A percentile compares a stretch with the other conserved stretches of the same genome.
These are phyloP conservation scores for Gambelia wislizenii DNA, from an alignment of 2,797 vertebrate species.

Conservation along the genomic window DNA sequence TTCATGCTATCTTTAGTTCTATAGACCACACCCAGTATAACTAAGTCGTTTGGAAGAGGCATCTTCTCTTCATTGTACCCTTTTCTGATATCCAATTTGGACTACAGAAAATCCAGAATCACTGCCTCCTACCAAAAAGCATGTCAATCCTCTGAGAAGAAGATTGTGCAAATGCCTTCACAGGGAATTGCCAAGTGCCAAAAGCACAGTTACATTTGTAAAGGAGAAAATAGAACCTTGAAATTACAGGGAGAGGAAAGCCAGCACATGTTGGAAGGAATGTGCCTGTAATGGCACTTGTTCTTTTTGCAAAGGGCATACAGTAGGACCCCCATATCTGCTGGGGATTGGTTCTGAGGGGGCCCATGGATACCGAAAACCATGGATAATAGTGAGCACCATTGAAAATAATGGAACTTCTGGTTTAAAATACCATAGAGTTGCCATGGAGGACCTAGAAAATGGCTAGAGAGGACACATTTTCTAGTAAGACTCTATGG, in stretches of 20 bases:
- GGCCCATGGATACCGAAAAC: no score
- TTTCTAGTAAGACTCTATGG: no score
- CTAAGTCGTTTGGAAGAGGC: neutral
- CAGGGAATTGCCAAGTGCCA: neutral
- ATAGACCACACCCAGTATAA: neutral
- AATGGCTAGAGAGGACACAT: no score
- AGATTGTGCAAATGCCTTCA: neutral
- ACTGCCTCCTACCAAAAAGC: neutral
- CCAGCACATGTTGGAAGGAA: neutral
- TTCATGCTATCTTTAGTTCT: slow-evolving; percentile 19
- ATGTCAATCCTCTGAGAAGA: neutral
- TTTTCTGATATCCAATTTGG: neutral
- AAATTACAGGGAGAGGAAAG: neutral
- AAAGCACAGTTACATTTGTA: neutral
- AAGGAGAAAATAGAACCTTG: neutral
- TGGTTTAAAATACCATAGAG: no score
- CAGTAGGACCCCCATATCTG: no score
- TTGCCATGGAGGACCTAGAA: no score
- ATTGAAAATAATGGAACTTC: no score
- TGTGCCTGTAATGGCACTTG: neutral
- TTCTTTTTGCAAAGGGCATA: neutral
- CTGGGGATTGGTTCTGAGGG: no score
- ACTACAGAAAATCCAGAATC: neutral
- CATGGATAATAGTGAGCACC: no score
- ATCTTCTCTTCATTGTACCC: neutral